Conservation (phyloP, 2,113 vertebrate species). For the Pseudonaja textilis region DNA sequence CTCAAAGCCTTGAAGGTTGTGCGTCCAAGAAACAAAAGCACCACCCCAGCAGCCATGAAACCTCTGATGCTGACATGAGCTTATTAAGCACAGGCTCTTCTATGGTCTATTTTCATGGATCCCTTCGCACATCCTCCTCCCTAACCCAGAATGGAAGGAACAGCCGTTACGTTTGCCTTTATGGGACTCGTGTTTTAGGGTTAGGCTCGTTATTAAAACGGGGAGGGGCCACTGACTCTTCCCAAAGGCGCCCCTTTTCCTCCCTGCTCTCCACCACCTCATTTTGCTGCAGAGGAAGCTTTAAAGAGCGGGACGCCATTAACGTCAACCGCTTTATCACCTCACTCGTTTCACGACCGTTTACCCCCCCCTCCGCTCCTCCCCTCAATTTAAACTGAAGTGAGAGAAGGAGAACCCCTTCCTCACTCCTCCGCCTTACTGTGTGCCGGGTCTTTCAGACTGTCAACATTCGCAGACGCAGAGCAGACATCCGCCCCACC, state of each 20-base stretch:
- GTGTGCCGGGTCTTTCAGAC: not conserved
- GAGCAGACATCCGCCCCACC: not conserved
- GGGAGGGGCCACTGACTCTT: not conserved
- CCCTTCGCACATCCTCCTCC: not conserved
- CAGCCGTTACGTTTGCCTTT: not conserved
- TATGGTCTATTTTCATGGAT: not conserved
- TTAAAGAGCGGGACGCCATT: not conserved
- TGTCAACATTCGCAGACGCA: conserved; percentile 32
- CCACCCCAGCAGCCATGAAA: not conserved
- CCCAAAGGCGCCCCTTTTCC: not conserved
- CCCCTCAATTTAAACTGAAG: too few relatives aligned
- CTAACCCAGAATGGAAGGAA: not conserved
- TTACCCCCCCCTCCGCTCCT: not conserved
- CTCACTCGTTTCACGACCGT: not conserved
- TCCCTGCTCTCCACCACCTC: not conserved
- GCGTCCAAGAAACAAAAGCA: not conserved
- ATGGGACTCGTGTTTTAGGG: not conserved
- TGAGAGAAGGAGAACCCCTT: fast-evolving
- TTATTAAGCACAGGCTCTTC: not conserved
- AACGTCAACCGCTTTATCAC: not conserved
- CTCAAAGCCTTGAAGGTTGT: not conserved
- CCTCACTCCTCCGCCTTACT: not conserved
- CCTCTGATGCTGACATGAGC: not conserved
- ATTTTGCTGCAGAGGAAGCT: not conserved
- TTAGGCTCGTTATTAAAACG: not conserved